phyloP scores from a whole-genome alignment of 2,888 invertebrate species.

The Drosophila acutilabella region DNA sequence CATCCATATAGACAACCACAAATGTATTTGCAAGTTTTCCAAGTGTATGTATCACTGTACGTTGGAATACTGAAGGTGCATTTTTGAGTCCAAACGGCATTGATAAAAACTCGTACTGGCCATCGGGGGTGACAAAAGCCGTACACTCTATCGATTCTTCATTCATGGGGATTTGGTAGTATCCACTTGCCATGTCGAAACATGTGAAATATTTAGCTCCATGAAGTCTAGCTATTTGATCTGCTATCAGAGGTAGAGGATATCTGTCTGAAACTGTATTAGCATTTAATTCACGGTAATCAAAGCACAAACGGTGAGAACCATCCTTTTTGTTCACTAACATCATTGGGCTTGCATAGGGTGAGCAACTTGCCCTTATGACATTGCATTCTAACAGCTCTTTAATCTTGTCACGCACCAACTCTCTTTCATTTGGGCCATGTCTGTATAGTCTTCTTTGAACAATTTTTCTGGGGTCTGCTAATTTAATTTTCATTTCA shows the following conservation, averaged over 20 bases:
- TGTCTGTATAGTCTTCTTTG: conserved; percentile 25
- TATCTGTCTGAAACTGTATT: conserved; percentile 19
- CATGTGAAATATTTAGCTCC: conserved; percentile 9
- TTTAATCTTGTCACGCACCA: conserved; percentile 15
- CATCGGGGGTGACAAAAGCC: conserved; percentile 22
- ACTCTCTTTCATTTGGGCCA: conserved; percentile 8
- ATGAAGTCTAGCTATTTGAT: conserved; percentile 15
- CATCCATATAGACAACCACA: conserved; percentile 19
- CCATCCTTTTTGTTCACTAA: conserved; percentile 4
- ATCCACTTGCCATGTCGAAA: too few species aligned
- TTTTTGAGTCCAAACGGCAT: too few species aligned
- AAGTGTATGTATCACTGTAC: conserved; percentile 21
- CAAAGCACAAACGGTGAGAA: conserved; percentile 8
- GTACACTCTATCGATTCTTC: background rate
- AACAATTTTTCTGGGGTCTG: conserved; percentile 23
- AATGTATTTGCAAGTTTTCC: conserved; percentile 21
- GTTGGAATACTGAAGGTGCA: conserved; percentile 16
- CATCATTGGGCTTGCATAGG: too few species aligned
- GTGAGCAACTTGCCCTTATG: background rate
- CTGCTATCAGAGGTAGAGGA: conserved; percentile 14
- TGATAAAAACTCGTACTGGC: too few species aligned
- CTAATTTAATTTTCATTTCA: conserved; percentile 23
- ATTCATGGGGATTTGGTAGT: too few species aligned
- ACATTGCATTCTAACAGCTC: conserved; percentile 11
- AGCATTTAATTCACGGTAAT: conserved; percentile 17